Conservation (phyloP, 1,140 invertebrate species). For the Agrilus planipennis region DNA sequence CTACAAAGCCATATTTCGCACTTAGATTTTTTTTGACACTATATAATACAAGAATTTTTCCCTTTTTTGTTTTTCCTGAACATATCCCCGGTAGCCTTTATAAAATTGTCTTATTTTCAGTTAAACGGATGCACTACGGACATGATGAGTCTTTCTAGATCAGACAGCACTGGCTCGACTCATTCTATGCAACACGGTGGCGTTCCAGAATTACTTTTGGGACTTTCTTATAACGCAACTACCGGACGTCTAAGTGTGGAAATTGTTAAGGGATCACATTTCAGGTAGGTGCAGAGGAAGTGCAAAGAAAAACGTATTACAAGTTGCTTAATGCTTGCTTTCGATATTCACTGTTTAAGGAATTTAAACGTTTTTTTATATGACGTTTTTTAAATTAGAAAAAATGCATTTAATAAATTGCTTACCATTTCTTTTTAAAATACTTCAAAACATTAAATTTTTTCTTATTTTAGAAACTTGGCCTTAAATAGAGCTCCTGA, state of each 20-base stretch:
- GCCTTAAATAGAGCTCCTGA: constrained; percentile 70
- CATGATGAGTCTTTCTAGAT: constrained; percentile 68
- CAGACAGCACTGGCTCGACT: constrained; percentile 85
- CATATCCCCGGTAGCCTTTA: not conserved
- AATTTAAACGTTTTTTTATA: no score
- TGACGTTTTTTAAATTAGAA: no score
- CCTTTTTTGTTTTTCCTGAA: not conserved
- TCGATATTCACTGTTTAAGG: no score
- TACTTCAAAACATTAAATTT: no score
- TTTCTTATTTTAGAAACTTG: constrained; percentile 46
- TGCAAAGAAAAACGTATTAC: no score
- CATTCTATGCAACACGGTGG: constrained; percentile 84
- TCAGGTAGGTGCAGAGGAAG: constrained; percentile 57
- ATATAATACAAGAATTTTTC: constrained; percentile 1
- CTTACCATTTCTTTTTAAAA: no score
- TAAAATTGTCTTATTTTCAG: constrained; percentile 14
- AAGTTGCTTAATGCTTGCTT: no score
- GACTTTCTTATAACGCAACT: constrained; percentile 83
- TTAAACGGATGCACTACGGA: constrained; percentile 39
- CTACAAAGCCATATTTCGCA: no score
- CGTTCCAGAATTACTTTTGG: constrained; percentile 78
- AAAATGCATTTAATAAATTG: no score
- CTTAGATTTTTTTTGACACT: no score
- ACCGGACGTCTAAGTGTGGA: constrained; percentile 88
- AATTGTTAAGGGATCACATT: constrained; percentile 88